Evolutionary conservation across 92 coral and sea anemone species (phyloP), one percentile per base, ranked within the genome.

Genomic region (Parazoanthus atlanticus): DNA sequence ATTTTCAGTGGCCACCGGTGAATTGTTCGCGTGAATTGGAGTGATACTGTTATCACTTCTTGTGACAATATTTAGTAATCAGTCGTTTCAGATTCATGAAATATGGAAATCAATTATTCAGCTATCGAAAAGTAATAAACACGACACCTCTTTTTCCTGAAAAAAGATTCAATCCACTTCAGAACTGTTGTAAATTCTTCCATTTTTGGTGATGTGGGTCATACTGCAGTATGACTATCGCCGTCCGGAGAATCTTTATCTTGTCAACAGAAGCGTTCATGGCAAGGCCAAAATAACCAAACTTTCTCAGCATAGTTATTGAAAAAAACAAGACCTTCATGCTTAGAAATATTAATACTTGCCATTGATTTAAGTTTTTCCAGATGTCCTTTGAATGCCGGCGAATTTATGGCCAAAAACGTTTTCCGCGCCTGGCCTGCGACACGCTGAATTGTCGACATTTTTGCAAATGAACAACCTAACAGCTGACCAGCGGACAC

Each of bases 401-500:
- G 93, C 28, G 93, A 82, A 90, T 92, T 94, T 72, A 79, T 88
- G 13, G 91, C 71, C 89, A 77, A 86, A 78, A 97, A 97, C 54
- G 99, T 97, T 61, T 89, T 91, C 76, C 92, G 91, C 1, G 99
- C 99, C 90, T 97, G 99, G 74, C 92, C 86, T 32, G 98, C 96
- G 23, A 97, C 73, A 65, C 92, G 90, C 88, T 97, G 99, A 64
- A 97, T 93, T 21, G 89, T 90, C 32, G 95, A 93, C 92, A 93
- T 93, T 47, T 88, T n/a, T 88, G 86, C 81, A 75, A 58, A 47
- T 43, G 66, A 15, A 30, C 78, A 74, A 21, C 1, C 85, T 58
- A 31, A 61, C 72, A 67, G 65, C 69, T 11, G 85, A 38, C 31
- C 86, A 82, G 86, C 76, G 86, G 76, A 28, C 33, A 65, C 13